Percentiles rank a stretch among this genome's conserved stretches.
Conservation (phyloP, 2,797 vertebrate genomes). For the Lates japonicus region DNA sequence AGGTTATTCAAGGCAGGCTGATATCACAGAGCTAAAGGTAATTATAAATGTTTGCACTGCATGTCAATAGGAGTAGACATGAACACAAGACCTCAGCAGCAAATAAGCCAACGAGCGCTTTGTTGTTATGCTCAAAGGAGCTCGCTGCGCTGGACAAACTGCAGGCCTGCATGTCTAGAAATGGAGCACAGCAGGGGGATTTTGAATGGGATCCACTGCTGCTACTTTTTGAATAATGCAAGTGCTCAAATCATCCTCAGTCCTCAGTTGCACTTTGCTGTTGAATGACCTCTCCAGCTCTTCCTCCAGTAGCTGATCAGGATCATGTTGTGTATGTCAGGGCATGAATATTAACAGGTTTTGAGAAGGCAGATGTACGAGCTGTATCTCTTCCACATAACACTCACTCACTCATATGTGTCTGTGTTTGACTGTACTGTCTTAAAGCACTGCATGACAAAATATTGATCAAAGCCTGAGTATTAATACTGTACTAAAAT, state of each 20-base stretch:
- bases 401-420: background rate
- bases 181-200: slow-evolving; percentile 63
- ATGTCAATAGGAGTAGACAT: slow-evolving; percentile 64
- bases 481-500: no score
- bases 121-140: slow-evolving; percentile 69
- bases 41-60: slow-evolving; percentile 72
- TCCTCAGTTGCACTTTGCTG: slow-evolving; percentile 42
- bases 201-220: slow-evolving; percentile 61
- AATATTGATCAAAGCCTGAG: no score
- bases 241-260: slow-evolving; percentile 42
- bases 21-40: slow-evolving; percentile 73
- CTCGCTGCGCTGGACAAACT: slow-evolving; percentile 64
- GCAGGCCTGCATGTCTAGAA: slow-evolving; percentile 55
- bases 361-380: background rate
- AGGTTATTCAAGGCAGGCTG: slow-evolving; percentile 69
- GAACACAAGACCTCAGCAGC: slow-evolving; percentile 59
- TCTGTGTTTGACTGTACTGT: background rate
- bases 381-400: background rate
- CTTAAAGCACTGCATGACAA: background rate
- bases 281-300: slow-evolving; percentile 41
- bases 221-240: slow-evolving; percentile 70
- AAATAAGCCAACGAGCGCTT: slow-evolving; percentile 50
- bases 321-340: background rate
- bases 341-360: background rate
- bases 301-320: background rate